Conservation (phyloP, 2,113 vertebrate genomes). For the Anoplopoma fimbria region DNA sequence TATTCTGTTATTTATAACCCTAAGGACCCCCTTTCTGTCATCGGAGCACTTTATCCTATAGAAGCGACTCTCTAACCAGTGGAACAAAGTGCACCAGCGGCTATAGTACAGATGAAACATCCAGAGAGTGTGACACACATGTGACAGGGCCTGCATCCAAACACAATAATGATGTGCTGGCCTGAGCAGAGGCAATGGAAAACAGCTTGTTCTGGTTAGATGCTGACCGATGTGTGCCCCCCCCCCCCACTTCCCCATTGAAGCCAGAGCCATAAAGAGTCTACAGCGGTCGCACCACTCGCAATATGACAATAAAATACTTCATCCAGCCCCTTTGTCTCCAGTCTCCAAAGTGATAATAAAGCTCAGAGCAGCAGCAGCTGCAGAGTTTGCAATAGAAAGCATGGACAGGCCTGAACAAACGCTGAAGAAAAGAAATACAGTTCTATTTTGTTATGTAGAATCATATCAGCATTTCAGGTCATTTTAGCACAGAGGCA, state of each 20-base stretch:
- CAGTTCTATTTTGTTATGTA: conserved; percentile 8
- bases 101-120: conserved; percentile 53
- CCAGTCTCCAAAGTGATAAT: conserved; percentile 32
- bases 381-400: not conserved
- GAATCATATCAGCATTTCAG: conserved; percentile 9
- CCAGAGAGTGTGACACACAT: conserved; percentile 66
- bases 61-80: conserved; percentile 23
- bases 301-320: conserved; percentile 25
- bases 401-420: not conserved
- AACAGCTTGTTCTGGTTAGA: conserved; percentile 75
- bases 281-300: conserved; percentile 12
- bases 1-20: conserved; percentile 25
- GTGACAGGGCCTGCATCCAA: conserved; percentile 63
- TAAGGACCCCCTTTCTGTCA: conserved; percentile 24
- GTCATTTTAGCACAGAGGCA: not conserved
- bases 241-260: conserved; percentile 15
- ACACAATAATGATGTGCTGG: conserved; percentile 63
- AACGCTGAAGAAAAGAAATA: not conserved
- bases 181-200: conserved; percentile 57
- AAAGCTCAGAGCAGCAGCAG: conserved; percentile 27
- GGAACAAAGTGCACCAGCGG: conserved; percentile 28
- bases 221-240: conserved; percentile 57
- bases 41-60: conserved; percentile 18
- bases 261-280: conserved; percentile 33
- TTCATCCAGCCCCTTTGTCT: conserved; percentile 18